Base-by-base conservation (phyloP, 2,797 vertebrate species). In the Thripadectes ignobilis region DNA sequence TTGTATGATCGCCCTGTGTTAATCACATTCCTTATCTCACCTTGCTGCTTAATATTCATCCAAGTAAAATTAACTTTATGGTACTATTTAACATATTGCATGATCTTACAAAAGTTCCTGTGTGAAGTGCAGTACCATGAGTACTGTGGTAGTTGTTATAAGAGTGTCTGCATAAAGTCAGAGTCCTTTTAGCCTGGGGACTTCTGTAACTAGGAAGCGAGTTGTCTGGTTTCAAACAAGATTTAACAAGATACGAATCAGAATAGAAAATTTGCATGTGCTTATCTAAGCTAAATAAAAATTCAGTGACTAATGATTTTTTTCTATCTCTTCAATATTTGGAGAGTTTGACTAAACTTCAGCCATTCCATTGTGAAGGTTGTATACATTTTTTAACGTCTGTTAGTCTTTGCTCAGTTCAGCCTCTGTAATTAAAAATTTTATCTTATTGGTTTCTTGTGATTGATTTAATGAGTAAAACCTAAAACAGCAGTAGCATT, bases 11-110 rank as follows among this genome's bases (percentile, higher is more conserved):
- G 88, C 88, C 81, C 79, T 79, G n/a, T 87, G 82, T 94, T 96
- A 96, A 95, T 92, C 76, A 51, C 36, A 75, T 52, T 88, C 49
- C 49, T 93, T 92, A 78, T 95, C 95, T 96, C 79, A 97, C 68
- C 73, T 97, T 87, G 51, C 58, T 85, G 67, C 55, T 89, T 96
- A 96, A 96, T 95, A 95, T 75, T 93, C 65, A 82, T 79, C 66
- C 85, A 96, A 95, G 82, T 96, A 95, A 97, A 97, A 92, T 69
- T 95, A 95, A 84, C 48, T 90, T 96, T 62, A 68, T 76, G 36
- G 76, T 87, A n/a, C 29, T 95, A 88, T 92, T 91, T 93, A 93
- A 90, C 63, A 22, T 46, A 46, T 12, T 21, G 17, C 21, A 62
- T 52, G 52, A 43, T 79, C 68, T 76, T 39, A 55, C 39, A 87